Conservation (phyloP, 23 tunicate genomes). For the Ascidia mentula region DNA sequence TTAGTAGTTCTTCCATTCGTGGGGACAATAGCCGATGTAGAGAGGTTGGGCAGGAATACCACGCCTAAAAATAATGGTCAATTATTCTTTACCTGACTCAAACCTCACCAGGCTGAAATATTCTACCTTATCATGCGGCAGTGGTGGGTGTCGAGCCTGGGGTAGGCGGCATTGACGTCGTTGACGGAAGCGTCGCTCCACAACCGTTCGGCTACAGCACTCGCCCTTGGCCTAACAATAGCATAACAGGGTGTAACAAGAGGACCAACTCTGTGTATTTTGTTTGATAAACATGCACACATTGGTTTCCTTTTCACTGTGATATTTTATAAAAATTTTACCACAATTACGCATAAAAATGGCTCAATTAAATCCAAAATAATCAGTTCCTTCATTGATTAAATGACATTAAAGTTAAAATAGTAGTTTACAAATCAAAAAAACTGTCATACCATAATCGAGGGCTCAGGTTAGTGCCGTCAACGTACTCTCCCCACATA, state of each 20-base stretch:
- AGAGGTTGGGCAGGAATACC: slow-evolving; percentile 92
- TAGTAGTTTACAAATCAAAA: background rate
- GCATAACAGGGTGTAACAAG: no score
- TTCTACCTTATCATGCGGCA: slow-evolving; percentile 69
- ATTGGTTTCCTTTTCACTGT: background rate
- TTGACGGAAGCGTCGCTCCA: slow-evolving; percentile 84
- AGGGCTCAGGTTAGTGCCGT: slow-evolving; percentile 72
- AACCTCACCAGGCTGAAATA: background rate
- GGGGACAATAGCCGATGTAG: slow-evolving; percentile 64
- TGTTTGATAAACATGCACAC: no score
- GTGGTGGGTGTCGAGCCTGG: slow-evolving; percentile 73
- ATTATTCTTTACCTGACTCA: background rate
- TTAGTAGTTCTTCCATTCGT: slow-evolving; percentile 66
- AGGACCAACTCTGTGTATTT: no score
- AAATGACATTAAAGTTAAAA: background rate
- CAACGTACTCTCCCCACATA: slow-evolving; percentile 97
- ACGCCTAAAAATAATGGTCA: slow-evolving; percentile 37
- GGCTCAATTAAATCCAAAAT: no score
- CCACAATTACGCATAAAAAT: no score
- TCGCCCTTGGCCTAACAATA: slow-evolving; percentile 95
- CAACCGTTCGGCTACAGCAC: slow-evolving; percentile 89
- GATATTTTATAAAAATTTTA: no score
- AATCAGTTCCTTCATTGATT: no score
- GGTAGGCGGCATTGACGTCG: slow-evolving; percentile 45
- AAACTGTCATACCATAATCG: slow-evolving; percentile 62